Base-by-base conservation (phyloP, 2,113 vertebrate species). In the Myotis yumanensis region DNA sequence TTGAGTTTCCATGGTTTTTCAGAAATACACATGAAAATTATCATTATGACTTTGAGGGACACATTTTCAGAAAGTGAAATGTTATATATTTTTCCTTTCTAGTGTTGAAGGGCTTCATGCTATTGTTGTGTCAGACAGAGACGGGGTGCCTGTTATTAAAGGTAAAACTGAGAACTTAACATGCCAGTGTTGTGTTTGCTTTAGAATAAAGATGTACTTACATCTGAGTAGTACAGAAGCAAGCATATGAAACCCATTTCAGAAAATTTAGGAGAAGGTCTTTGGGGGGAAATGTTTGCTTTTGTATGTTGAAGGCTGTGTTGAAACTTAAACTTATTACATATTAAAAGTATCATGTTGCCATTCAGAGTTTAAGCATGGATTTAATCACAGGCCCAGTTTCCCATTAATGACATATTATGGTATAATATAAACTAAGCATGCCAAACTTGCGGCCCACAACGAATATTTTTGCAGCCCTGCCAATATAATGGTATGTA, bases 51-150 rank as follows among this genome's bases (percentile, higher is more conserved):
- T 81, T 89, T 82, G 20, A 96, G 11, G 37, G 72, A n/a, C 17
- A 5, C 75, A 51, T 83, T 91, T 83, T 72, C 66, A 95, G 85
- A 96, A 94, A 64, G 83, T 87, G 11, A 66, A 87, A 66, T 81
- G 35, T 89, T 80, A 15, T 91, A 72, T 77, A 51, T 9, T 84
- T 92, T 95, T 37, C 52, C 22, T 85, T 96, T 87, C 59, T 94
- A 99, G 99, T 11, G 98, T 99, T 92, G 99, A 99, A 98, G 99
- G 99, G 37, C 99, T 99, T 88, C 99, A 99, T 97, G 99, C 99
- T 10, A 99, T 99, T 30, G 99, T 99, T 3, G 99, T 99, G 83
- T 99, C 99, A 15, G 99, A 99, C 46, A 98, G 99, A 96, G 99
- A 99, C 37, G 99, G 99, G 3, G 99, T 99, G 64, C 99, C 99